Evolutionary conservation across 2,113 vertebrate genomes (phyloP).

Genomic region (Onychostruthus taczanowskii): DNA sequence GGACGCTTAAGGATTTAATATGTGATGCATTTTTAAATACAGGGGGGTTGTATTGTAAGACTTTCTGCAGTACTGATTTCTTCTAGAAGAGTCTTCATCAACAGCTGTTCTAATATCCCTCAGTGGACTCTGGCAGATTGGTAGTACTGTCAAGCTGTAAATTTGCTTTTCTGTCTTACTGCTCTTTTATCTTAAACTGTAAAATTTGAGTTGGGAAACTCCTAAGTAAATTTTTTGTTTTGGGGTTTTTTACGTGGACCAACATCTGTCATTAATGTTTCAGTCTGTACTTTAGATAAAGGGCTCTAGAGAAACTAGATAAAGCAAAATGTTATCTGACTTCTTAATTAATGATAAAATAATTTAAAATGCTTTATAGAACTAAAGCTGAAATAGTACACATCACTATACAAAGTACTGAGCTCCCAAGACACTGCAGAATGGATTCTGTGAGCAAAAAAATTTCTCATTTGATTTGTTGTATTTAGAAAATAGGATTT

Average conservation of each 20-base stretch:
- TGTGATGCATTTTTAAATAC: background rate
- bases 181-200: background rate
- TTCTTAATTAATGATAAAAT: background rate
- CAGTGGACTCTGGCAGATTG: background rate
- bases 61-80: background rate
- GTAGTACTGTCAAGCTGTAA: background rate
- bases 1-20: background rate
- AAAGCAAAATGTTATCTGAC: background rate
- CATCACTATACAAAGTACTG: background rate
- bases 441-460: background rate
- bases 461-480: background rate
- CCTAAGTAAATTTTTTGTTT: background rate
- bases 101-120: background rate
- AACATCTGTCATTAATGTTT: background rate
- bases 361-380: background rate
- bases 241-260: accelerated
- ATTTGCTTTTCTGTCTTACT: background rate
- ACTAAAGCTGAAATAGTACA: background rate
- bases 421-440: background rate
- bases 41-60: background rate
- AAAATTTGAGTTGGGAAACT: background rate
- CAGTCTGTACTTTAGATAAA: background rate
- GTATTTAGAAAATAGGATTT: background rate
- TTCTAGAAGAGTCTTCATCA: background rate
- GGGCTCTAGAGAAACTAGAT: background rate